phyloP scores from a whole-genome alignment of 2,888 invertebrate genomes.

The Cheilosia scutellata region DNA sequence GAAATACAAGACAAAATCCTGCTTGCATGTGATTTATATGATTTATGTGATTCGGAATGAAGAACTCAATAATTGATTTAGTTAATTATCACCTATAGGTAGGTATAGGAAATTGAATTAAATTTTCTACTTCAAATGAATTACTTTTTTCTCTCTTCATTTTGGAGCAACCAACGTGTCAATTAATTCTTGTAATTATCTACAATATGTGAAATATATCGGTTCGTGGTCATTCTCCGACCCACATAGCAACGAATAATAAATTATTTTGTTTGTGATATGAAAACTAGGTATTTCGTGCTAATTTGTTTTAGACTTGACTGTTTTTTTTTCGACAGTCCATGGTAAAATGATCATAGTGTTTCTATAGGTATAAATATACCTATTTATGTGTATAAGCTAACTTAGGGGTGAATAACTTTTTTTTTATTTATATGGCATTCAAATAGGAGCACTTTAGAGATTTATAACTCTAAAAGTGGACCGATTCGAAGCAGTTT shows the following conservation, averaged over 20 bases:
- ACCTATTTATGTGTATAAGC: background rate
- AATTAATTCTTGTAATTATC: slow-evolving; percentile 67
- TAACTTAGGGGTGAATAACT: slow-evolving; percentile 7
- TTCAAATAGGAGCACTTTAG: slow-evolving; percentile 5
- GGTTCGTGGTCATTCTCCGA: slow-evolving; percentile 34
- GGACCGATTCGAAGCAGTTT: background rate
- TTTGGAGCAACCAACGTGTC: slow-evolving; percentile 51
- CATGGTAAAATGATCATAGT: background rate
- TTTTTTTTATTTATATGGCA: background rate
- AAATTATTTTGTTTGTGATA: slow-evolving; percentile 27
- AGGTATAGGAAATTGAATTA: slow-evolving; percentile 57
- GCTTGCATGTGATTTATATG: slow-evolving; percentile 31
- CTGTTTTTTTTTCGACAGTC: background rate
- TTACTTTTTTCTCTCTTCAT: slow-evolving; percentile 31
- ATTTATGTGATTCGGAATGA: slow-evolving; percentile 20
- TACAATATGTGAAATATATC: slow-evolving; percentile 56
- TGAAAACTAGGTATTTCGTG: slow-evolving; percentile 47
- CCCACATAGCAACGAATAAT: slow-evolving; percentile 25
- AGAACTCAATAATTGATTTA: slow-evolving; percentile 53
- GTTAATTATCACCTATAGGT: slow-evolving; percentile 49
- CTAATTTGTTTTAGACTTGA: slow-evolving; percentile 23
- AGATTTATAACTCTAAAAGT: slow-evolving; percentile 10
- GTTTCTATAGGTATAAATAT: background rate
- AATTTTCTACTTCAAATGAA: slow-evolving; percentile 48
- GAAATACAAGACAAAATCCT: background rate